Conservation (phyloP, 2,113 vertebrate species). For the Pteruthius melanotis region DNA sequence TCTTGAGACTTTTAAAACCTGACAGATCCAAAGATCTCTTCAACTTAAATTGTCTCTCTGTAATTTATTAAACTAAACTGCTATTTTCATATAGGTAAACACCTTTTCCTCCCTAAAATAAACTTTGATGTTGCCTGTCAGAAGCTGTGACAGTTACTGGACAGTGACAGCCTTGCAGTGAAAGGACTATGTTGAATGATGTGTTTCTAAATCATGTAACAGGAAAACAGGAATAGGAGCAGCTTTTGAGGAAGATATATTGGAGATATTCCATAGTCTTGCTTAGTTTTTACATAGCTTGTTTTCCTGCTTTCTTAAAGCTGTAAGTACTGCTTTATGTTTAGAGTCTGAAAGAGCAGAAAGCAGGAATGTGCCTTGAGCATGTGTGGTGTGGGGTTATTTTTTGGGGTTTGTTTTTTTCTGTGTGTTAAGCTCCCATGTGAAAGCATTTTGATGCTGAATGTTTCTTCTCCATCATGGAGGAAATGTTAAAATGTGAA, state of each 20-base stretch:
- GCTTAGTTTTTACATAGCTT: background rate
- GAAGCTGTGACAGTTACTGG: background rate
- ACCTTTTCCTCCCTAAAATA: background rate
- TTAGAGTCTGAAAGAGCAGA: background rate
- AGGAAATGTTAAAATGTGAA: background rate
- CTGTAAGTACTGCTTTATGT: background rate
- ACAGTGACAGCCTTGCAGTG: background rate
- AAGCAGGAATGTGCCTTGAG: background rate
- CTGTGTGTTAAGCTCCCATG: background rate
- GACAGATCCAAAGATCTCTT: background rate
- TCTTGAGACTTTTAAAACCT: background rate
- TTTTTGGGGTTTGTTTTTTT: background rate
- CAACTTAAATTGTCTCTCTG: background rate
- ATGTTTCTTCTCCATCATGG: background rate
- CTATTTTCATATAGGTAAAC: background rate
- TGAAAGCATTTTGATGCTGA: background rate
- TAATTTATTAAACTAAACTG: background rate
- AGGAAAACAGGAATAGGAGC: background rate
- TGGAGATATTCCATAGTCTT: background rate
- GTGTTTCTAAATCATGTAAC: background rate
- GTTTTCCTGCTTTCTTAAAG: background rate
- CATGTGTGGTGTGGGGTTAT: too few relatives aligned
- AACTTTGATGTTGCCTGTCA: background rate
- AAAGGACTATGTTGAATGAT: background rate
- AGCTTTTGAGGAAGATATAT: background rate